These are phyloP conservation scores for Panonychus citri DNA, from an alignment of 1,140 invertebrate species.

Conservation along the genomic window DNA sequence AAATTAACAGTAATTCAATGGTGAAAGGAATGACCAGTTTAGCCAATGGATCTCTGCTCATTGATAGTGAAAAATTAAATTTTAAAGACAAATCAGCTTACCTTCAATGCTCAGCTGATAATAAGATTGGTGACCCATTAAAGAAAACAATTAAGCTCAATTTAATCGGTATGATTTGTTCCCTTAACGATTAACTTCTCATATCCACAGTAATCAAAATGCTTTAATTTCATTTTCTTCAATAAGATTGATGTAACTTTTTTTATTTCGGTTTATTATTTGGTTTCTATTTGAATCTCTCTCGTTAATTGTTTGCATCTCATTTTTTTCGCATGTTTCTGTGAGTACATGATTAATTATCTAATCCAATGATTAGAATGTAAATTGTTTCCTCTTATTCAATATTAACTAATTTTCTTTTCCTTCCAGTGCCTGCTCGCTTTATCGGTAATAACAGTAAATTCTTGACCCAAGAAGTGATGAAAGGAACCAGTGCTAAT, in stretches of 20 bases:
- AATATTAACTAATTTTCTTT: not conserved
- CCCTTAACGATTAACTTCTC: too few species aligned
- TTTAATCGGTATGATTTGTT: slow-evolving; percentile 3
- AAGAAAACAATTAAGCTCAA: slow-evolving; percentile 5
- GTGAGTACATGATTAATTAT: too few species aligned
- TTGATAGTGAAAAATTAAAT: not conserved
- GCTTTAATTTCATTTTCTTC: too few species aligned
- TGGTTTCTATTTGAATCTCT: too few species aligned
- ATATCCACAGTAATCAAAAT: too few species aligned
- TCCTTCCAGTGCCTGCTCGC: slow-evolving; percentile 50
- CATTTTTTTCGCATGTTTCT: too few species aligned
- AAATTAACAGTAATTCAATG: not conserved
- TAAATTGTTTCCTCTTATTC: not conserved
- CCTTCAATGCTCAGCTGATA: slow-evolving; percentile 6
- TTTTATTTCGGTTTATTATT: too few species aligned
- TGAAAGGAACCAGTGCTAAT: slow-evolving; percentile 52
- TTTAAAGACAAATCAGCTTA: not conserved
- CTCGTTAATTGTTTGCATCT: too few species aligned
- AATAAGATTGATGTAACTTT: too few species aligned
- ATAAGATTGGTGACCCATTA: slow-evolving; percentile 7
- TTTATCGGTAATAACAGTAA: slow-evolving; percentile 71
- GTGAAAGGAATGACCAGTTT: not conserved
- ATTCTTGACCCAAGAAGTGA: slow-evolving; percentile 65
- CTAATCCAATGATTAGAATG: not conserved
- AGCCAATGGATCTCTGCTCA: not conserved